Conservation (phyloP, 92 coral and sea anemone species). For the Parazoanthus atlanticus region DNA sequence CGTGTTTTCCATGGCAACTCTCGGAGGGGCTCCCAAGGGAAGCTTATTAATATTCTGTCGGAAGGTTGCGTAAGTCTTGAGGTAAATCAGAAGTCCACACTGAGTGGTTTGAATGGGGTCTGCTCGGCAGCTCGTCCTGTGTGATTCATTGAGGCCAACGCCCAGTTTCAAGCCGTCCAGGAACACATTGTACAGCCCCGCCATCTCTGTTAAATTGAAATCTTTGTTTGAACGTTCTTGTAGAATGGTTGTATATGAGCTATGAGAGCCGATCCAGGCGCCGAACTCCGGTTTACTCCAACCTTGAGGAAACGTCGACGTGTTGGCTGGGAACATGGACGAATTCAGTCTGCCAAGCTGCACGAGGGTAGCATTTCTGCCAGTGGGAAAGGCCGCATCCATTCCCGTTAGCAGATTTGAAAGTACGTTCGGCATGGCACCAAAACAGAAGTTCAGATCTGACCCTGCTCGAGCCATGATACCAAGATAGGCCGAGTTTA, state of each 20-base stretch:
- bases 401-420: slow-evolving; percentile 40
- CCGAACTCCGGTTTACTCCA: slow-evolving; percentile 76
- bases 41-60: not conserved
- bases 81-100: slow-evolving; percentile 40
- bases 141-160: slow-evolving; percentile 42
- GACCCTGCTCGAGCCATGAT: slow-evolving; percentile 60
- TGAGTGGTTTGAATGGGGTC: slow-evolving; percentile 11
- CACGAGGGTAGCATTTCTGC: slow-evolving; percentile 30
- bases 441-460: slow-evolving; percentile 57
- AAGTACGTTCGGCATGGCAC: slow-evolving; percentile 58
- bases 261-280: slow-evolving; percentile 59
- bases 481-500: slow-evolving; percentile 82
- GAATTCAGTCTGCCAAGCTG: slow-evolving; percentile 57
- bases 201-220: slow-evolving; percentile 60
- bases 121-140: not conserved
- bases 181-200: slow-evolving; percentile 75
- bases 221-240: slow-evolving; percentile 5
- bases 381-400: slow-evolving; percentile 8
- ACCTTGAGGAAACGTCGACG: not conserved
- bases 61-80: slow-evolving; percentile 10
- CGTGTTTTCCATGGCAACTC: not conserved
- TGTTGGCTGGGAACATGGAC: slow-evolving; percentile 2
- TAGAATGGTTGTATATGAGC: slow-evolving; percentile 14
- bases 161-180: slow-evolving; percentile 48
- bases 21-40: too few relatives aligned